Base-by-base conservation (phyloP, 2,113 vertebrate species). In the Myrmecobius fasciatus region DNA sequence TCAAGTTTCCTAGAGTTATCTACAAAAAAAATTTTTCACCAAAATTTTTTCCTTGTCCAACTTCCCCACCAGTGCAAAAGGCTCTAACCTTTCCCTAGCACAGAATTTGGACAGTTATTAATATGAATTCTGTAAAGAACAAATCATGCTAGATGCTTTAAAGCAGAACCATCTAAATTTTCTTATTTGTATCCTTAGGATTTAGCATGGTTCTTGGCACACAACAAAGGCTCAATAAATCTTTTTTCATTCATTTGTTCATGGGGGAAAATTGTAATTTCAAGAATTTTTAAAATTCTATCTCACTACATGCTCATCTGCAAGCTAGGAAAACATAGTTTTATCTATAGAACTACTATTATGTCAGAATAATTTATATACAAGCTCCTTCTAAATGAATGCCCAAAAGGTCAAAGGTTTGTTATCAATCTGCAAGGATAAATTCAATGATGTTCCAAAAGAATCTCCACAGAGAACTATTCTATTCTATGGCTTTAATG, bases 401-500 rank as follows among this genome's bases (percentile, higher is more conserved):
- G 56, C 49, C 24, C 49, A 83, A 43, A 43, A 5, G 67, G 67
- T 75, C 60, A 83, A 25, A 17, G 67, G 53, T 93, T 91, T 92
- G 36, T 14, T 53, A 92, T 92, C 83, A 94, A 43, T n/a, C 28
- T 94, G 91, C 49, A 75, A 26, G 47, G 49, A 67, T 46, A 90
- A 60, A 91, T 22, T 31, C 36, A 4, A 17, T n/a, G 90, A 56
- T 92, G 43, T 12, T 22, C 17, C 75, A 89, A 92, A 91, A 48
- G 25, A 46, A 92, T 94, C 36, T 36, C 6, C 43, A n/a, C 25
- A 67, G 46, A 51, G 52, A 36, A 89, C 4, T n/a, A 90, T 36
- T 94, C 48, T 91, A 60, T 93, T 95, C 94, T 75, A 92, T n/a
- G 92, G 93, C 53, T 90, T 93, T 88, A 52, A 56, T 89, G 54